phyloP scores from a whole-genome alignment of 2,113 vertebrate species.

The Lycaon pictus region DNA sequence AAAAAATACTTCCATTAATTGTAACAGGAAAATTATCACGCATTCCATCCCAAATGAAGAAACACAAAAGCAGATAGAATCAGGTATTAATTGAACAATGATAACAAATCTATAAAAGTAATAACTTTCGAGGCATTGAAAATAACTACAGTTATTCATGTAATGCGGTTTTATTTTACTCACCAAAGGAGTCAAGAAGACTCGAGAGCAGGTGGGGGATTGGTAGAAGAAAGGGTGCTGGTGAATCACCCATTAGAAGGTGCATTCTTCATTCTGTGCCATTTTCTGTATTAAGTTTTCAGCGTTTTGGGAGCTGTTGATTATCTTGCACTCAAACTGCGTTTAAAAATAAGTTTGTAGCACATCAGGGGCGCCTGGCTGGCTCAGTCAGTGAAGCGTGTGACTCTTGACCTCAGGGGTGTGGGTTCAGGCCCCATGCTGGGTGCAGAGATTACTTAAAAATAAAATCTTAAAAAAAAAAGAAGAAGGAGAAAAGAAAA shows the following conservation, averaged over 20 bases:
- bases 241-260: conserved; percentile 40
- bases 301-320: conserved; percentile 54
- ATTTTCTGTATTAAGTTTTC: conserved; percentile 66
- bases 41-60: conserved; percentile 7
- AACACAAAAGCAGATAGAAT: not conserved
- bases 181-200: conserved; percentile 54
- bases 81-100: conserved; percentile 27
- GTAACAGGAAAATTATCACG: not conserved
- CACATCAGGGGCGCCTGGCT: not conserved
- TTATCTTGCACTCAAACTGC: conserved; percentile 55
- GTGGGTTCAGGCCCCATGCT: not conserved
- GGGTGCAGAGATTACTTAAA: not conserved
- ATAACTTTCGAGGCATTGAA: not conserved
- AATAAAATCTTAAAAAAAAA: not conserved
- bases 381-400: not conserved
- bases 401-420: not conserved
- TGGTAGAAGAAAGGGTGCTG: not conserved
- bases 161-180: conserved; percentile 43
- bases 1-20: not conserved
- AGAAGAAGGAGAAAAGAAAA: not conserved
- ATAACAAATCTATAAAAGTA: conserved; percentile 49
- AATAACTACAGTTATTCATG: conserved; percentile 15
- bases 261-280: not conserved
- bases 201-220: not conserved
- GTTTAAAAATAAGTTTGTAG: conserved; percentile 60